phyloP scores from a whole-genome alignment of 2,797 vertebrate species.

The Lagorchestes hirsutus region DNA sequence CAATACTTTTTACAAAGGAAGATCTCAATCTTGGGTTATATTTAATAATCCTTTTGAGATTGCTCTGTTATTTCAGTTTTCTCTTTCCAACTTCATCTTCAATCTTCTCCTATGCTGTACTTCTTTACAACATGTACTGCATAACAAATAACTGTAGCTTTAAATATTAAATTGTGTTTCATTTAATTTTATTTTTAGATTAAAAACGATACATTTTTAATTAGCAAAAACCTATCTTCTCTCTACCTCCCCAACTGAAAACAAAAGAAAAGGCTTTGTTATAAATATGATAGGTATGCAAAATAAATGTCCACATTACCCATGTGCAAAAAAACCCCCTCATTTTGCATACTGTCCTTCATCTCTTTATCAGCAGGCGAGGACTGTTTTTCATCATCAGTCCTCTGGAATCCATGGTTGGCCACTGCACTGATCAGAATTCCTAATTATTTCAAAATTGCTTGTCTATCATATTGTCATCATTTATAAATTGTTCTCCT shows the following conservation, averaged over 20 bases:
- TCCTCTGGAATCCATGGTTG: not conserved
- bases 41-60: not conserved
- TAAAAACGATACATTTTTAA: too few species aligned
- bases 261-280: not conserved
- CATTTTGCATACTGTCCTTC: not conserved
- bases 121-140: not conserved
- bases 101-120: not conserved
- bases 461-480: not conserved
- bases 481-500: too few species aligned
- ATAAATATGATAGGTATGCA: not conserved
- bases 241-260: not conserved
- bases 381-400: not conserved
- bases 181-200: not conserved
- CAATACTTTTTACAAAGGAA: not conserved
- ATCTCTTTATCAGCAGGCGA: not conserved
- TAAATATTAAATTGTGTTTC: not conserved
- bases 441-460: not conserved
- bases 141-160: not conserved
- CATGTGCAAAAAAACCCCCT: not conserved
- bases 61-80: not conserved
- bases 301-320: not conserved
- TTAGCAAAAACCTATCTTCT: too few species aligned
- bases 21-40: not conserved
- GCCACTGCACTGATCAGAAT: not conserved
- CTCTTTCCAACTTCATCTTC: not conserved